Evolutionary conservation across 1,140 invertebrate genomes (phyloP).

Genomic region (Akabosia matsudoensis): DNA sequence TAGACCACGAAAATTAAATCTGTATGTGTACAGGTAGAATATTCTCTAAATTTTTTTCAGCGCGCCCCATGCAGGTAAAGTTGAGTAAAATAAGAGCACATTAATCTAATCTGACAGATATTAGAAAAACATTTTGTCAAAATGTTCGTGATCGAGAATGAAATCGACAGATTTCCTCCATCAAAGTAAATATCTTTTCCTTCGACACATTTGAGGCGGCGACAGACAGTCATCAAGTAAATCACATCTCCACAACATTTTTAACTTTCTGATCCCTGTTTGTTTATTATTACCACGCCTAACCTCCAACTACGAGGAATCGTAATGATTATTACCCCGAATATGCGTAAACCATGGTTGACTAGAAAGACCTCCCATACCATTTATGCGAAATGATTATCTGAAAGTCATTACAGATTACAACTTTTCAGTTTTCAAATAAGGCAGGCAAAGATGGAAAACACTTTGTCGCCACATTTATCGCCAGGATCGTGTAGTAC

Average conservation of each 20-base stretch:
- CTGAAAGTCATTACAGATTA: too few relatives aligned
- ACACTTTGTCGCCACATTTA: too few relatives aligned
- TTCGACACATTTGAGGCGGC: not conserved
- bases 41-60: not conserved
- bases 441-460: too few relatives aligned
- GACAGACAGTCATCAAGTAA: not conserved
- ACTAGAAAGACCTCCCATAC: too few relatives aligned
- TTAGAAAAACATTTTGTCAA: conserved; percentile 38
- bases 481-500: too few relatives aligned
- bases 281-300: not conserved
- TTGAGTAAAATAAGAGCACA: conserved; percentile 16
- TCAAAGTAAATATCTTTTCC: not conserved
- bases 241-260: too few relatives aligned
- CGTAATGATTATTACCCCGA: not conserved
- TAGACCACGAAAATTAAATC: too few relatives aligned
- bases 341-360: too few relatives aligned
- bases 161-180: conserved; percentile 35
- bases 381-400: too few relatives aligned
- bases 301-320: conserved; percentile 3
- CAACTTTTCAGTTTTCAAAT: too few relatives aligned
- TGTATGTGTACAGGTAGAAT: not conserved
- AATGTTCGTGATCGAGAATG: conserved; percentile 39
- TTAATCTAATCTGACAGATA: conserved; percentile 42
- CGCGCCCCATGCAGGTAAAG: conserved; percentile 15
- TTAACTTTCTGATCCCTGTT: not conserved